Evolutionary conservation across 2,888 invertebrate species (phyloP).

Genomic region (Machimus atricapillus): DNA sequence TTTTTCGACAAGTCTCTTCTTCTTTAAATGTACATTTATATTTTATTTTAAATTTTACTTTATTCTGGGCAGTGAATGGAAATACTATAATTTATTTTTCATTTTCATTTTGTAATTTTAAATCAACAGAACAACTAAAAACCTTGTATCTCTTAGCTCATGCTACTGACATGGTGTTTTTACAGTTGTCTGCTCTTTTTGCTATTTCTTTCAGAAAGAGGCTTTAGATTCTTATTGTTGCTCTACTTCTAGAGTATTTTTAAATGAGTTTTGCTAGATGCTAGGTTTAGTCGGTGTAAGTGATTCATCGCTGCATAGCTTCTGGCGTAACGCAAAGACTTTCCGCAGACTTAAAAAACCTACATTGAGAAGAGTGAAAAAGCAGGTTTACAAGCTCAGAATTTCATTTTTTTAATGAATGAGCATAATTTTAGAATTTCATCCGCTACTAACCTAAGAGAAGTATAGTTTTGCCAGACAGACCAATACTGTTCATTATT

Average conservation of each 20-base stretch:
- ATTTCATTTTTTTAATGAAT: background rate
- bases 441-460: background rate
- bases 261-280: background rate
- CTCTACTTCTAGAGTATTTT: background rate
- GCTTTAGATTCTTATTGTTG: slow-evolving; percentile 38
- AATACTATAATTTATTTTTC: slow-evolving; percentile 39
- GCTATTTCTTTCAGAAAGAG: slow-evolving; percentile 40
- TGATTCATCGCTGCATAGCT: background rate
- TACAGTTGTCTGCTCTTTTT: slow-evolving; percentile 24
- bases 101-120: slow-evolving; percentile 23
- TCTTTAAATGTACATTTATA: slow-evolving; percentile 18
- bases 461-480: background rate
- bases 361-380: background rate
- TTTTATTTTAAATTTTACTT: slow-evolving; percentile 32
- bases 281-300: background rate
- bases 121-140: slow-evolving; percentile 44
- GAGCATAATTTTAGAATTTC: background rate
- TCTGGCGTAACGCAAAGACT: background rate
- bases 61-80: slow-evolving; percentile 46
- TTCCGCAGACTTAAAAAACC: background rate
- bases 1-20: background rate
- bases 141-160: background rate
- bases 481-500: background rate
- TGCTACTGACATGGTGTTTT: slow-evolving; percentile 14
- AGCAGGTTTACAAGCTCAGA: background rate